These are phyloP conservation scores for Drosophila ohnishii DNA, from an alignment of 1,140 invertebrate species.

Conservation along the genomic window DNA sequence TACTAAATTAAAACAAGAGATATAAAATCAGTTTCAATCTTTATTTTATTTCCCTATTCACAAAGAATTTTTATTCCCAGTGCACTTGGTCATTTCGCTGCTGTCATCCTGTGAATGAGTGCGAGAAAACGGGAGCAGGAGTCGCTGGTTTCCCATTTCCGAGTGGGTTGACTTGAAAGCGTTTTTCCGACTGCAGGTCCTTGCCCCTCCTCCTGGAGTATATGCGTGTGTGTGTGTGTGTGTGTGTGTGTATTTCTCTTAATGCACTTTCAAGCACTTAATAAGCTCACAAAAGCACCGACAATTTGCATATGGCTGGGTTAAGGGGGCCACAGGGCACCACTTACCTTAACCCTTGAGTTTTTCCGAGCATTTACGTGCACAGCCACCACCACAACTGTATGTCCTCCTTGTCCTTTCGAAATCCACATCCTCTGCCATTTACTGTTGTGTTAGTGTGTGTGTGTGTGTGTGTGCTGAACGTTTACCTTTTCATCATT, in stretches of 20 bases:
- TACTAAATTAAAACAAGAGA: too few species aligned
- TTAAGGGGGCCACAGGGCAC: slow-evolving; percentile 12
- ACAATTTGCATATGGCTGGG: slow-evolving; percentile 59
- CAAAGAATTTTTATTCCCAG: neutral
- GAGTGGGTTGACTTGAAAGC: slow-evolving; percentile 55
- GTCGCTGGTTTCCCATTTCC: slow-evolving; percentile 42
- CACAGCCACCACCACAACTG: slow-evolving; percentile 23
- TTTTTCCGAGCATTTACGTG: slow-evolving; percentile 67
- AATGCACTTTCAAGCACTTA: slow-evolving; percentile 76
- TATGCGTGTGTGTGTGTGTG: slow-evolving; percentile 13
- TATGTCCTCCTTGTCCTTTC: slow-evolving; percentile 28
- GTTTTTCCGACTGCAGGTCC: slow-evolving; percentile 48
- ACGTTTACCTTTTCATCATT: slow-evolving; percentile 54
- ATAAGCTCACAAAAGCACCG: slow-evolving; percentile 74
- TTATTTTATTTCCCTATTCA: neutral
- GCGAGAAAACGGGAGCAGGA: slow-evolving; percentile 20
- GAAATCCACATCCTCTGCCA: slow-evolving; percentile 23
- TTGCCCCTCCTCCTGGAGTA: neutral
- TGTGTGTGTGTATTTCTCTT: slow-evolving; percentile 42
- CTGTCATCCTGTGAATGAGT: slow-evolving; percentile 34
- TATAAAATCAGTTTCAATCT: too few species aligned
- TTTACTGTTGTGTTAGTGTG: slow-evolving; percentile 30
- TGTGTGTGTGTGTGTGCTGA: slow-evolving; percentile 7
- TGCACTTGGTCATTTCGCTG: slow-evolving; percentile 45
- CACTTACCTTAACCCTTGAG: slow-evolving; percentile 75